These are phyloP conservation scores for Heterodera filipjevi DNA, from an alignment of 2,888 invertebrate genomes.

Conservation along the genomic window DNA sequence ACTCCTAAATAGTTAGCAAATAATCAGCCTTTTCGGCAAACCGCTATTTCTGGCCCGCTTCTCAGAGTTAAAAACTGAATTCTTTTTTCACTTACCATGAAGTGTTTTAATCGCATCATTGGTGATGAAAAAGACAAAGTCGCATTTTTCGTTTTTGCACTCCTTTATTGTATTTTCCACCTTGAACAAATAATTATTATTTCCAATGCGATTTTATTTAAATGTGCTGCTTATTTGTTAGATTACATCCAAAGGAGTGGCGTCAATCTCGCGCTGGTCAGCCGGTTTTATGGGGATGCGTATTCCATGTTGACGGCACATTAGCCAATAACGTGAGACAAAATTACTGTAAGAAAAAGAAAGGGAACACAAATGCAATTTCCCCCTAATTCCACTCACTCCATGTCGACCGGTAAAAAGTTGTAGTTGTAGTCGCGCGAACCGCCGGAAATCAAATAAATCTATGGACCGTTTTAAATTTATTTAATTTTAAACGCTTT, in stretches of 20 bases:
- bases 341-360: constrained; percentile 22
- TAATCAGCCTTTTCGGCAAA: no score
- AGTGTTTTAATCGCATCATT: constrained; percentile 37
- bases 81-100: constrained; percentile 32
- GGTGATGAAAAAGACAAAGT: constrained; percentile 44
- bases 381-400: background rate
- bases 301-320: constrained; percentile 32
- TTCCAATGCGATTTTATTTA: background rate
- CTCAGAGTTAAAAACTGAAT: background rate
- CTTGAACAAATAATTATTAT: background rate
- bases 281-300: constrained; percentile 21
- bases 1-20: constrained; percentile 33
- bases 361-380: background rate
- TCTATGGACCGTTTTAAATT: background rate
- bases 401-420: constrained; percentile 13
- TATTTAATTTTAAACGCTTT: background rate
- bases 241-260: no score
- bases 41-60: no score
- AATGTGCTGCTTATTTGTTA: no score
- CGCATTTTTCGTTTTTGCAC: constrained; percentile 29
- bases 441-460: constrained; percentile 34
- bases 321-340: constrained; percentile 22
- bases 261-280: constrained; percentile 27
- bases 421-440: constrained; percentile 22
- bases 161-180: constrained; percentile 19